Evolutionary conservation across 2,888 invertebrate species (phyloP).

Genomic region (Ochropacha duplaris): DNA sequence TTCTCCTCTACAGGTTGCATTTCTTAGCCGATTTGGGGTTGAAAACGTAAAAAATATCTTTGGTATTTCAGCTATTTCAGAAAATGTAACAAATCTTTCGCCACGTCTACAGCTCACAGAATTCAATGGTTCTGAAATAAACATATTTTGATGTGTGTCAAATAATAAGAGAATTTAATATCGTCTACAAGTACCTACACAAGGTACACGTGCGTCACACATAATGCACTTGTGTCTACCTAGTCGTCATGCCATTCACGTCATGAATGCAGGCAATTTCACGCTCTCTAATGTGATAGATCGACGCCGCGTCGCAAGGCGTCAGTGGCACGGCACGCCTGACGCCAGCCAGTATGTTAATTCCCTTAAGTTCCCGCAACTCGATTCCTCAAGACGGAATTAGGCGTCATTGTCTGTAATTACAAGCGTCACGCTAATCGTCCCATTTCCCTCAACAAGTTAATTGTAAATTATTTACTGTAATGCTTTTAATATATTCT

Average conservation of each 20-base stretch:
- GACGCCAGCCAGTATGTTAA: slow-evolving; percentile 24
- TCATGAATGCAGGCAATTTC: slow-evolving; percentile 29
- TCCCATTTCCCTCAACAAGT: slow-evolving; percentile 17
- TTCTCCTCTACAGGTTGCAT: too few species aligned
- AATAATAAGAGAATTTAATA: too few species aligned
- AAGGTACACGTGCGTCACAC: slow-evolving; percentile 5
- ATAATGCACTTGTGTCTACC: background rate
- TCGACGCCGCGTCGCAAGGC: slow-evolving; percentile 14
- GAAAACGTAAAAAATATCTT: too few species aligned
- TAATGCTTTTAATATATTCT: background rate
- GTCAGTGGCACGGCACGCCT: slow-evolving; percentile 7
- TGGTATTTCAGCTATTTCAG: too few species aligned
- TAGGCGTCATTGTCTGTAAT: slow-evolving; percentile 24
- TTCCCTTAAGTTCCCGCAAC: slow-evolving; percentile 26
- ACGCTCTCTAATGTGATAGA: slow-evolving; percentile 26
- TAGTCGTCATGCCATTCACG: slow-evolving; percentile 10
- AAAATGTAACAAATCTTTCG: too few species aligned
- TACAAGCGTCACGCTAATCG: slow-evolving; percentile 36
- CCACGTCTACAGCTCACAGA: too few species aligned
- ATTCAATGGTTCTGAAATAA: too few species aligned
- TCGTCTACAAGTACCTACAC: background rate
- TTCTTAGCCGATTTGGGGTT: too few species aligned
- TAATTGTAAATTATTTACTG: slow-evolving; percentile 21
- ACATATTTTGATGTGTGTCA: too few species aligned
- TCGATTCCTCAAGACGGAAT: slow-evolving; percentile 17